Base-by-base conservation (phyloP, 2,113 vertebrate species). In the Albula glossodonta region DNA sequence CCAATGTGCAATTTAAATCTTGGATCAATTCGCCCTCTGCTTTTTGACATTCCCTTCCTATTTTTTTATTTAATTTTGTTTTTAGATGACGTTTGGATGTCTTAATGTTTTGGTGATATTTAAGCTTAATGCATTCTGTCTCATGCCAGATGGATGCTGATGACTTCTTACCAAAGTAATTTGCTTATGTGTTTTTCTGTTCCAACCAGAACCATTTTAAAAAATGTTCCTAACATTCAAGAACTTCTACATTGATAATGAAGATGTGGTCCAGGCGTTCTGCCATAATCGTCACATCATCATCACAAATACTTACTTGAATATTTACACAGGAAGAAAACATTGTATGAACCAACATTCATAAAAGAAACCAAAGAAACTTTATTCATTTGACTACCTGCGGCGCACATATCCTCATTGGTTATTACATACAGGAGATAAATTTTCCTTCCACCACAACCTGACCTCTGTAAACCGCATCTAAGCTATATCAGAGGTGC, bases 1-100 rank as follows among this genome's bases (percentile, higher is more conserved):
- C 17, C 60, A 66, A 22, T 66, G 88, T 82, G 85, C 78, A 91
- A 92, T 91, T 93, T 88, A 90, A 93, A 90, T 87, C 87, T 77
- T 66, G 52, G 85, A 88, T 87, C 87, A 86, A 89, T 92, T 93
- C 88, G 87, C 78, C 74, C 81, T 80, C 79, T 80, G 88, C 90
- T 87, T 84, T 81, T 22, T 66, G 31, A 86, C 51, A 70, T 49
- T 86, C 78, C 80, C 50, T 86, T 86, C 78, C 48, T 82, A 13
- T 56, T 31, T 50, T 49, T 19, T 12, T 79, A 52, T 49, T 4
- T 78, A 4, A 51, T 8, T 41, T 78, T 41, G 49, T 79, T 79
- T 48, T 15, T 13, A 48, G 78, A 49, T 31, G 5, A 79, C 12
- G 78, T 79, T 50, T 19, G 66, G 83, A 22, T 79, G 83, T 52